These are phyloP conservation scores for Hydra vulgaris DNA, from an alignment of 30 jellyfish, hydroid and myxozoan genomes.

Conservation along the genomic window DNA sequence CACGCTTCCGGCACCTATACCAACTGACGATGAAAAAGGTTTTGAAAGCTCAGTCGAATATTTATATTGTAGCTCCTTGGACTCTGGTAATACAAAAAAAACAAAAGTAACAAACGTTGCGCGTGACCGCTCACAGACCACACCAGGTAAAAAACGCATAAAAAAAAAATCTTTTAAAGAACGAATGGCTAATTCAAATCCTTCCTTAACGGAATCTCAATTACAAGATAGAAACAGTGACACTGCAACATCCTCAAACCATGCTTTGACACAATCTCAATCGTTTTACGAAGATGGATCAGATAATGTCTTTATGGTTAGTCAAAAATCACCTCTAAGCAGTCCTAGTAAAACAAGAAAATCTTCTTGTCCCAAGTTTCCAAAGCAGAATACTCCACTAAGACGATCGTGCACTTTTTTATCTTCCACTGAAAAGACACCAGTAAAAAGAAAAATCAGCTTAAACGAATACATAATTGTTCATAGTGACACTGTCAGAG, in stretches of 20 bases:
- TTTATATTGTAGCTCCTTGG: slow-evolving; percentile 34
- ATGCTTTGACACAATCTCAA: slow-evolving; percentile 11
- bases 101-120: slow-evolving; percentile 11
- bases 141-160: slow-evolving; percentile 20
- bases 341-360: not conserved
- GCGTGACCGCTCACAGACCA: slow-evolving; percentile 19
- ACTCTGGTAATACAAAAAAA: slow-evolving; percentile 35
- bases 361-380: not conserved
- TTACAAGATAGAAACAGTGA: not conserved
- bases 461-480: slow-evolving; percentile 81
- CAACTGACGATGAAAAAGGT: slow-evolving; percentile 18
- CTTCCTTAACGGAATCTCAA: slow-evolving; percentile 27
- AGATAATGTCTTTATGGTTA: not conserved
- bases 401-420: slow-evolving; percentile 24
- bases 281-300: slow-evolving; percentile 8
- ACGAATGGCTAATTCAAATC: slow-evolving; percentile 6
- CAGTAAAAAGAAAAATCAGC: slow-evolving; percentile 84
- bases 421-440: slow-evolving; percentile 47
- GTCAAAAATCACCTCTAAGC: not conserved
- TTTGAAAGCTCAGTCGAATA: slow-evolving; percentile 93
- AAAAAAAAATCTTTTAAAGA: slow-evolving; percentile 17
- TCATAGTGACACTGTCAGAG: slow-evolving; percentile 38
- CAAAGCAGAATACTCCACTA: not conserved
- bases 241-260: not conserved
- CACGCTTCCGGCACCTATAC: slow-evolving; percentile 35